These are phyloP conservation scores for Scaptomyza montana DNA, from an alignment of 1,140 invertebrate genomes.

Conservation along the genomic window DNA sequence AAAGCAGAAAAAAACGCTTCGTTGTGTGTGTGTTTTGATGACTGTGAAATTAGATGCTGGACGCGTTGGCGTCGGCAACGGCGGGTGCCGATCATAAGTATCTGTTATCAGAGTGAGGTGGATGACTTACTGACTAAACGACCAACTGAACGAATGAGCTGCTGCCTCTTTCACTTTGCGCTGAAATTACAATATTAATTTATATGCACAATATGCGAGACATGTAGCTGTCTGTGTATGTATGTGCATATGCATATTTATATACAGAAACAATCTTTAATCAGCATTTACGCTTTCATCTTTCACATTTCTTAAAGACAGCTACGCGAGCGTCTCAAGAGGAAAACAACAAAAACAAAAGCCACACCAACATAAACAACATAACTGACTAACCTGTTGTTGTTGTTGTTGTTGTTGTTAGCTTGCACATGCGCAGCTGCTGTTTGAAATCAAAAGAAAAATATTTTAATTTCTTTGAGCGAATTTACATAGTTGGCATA, in stretches of 20 bases:
- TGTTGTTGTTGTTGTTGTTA: slow-evolving; percentile 18
- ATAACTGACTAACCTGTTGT: slow-evolving; percentile 50
- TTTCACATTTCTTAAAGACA: slow-evolving; percentile 74
- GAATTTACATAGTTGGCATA: slow-evolving; percentile 70
- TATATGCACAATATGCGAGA: slow-evolving; percentile 48
- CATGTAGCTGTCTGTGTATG: slow-evolving; percentile 14
- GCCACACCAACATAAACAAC: slow-evolving; percentile 38
- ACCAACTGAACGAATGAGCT: slow-evolving; percentile 50
- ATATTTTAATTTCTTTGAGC: slow-evolving; percentile 67
- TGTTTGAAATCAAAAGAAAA: slow-evolving; percentile 47
- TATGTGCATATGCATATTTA: slow-evolving; percentile 31
- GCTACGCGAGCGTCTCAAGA: slow-evolving; percentile 42
- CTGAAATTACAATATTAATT: slow-evolving; percentile 73
- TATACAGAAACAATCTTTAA: slow-evolving; percentile 75
- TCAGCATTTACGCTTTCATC: slow-evolving; percentile 79
- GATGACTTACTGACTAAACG: slow-evolving; percentile 62
- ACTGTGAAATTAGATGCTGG: slow-evolving; percentile 65
- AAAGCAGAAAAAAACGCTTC: not conserved
- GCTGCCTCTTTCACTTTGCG: slow-evolving; percentile 69
- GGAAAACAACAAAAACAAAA: slow-evolving; percentile 38
- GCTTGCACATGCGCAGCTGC: slow-evolving; percentile 39
- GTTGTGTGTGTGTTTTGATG: slow-evolving; percentile 53
- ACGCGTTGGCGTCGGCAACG: not conserved
- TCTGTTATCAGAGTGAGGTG: slow-evolving; percentile 60
- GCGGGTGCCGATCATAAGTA: slow-evolving; percentile 53